Conservation (phyloP, 2,113 vertebrate species). For the Serinus canaria region DNA sequence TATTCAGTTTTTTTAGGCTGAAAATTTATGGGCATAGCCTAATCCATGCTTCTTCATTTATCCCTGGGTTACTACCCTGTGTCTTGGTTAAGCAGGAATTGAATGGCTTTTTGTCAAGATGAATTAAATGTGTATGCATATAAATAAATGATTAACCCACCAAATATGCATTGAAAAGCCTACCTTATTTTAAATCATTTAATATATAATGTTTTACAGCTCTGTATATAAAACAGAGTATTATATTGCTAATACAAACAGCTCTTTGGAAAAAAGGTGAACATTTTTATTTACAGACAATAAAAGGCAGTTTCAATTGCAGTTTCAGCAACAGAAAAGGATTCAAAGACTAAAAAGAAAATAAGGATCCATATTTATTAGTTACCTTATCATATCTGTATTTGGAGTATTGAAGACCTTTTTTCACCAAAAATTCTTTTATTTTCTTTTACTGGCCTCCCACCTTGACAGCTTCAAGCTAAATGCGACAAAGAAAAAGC, state of each 20-base stretch:
- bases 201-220: background rate
- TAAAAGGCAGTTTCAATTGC: background rate
- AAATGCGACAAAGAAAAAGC: background rate
- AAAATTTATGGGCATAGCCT: background rate
- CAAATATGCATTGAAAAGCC: background rate
- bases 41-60: background rate
- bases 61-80: background rate
- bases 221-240: background rate
- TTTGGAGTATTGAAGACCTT: background rate
- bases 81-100: background rate
- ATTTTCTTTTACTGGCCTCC: background rate
- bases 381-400: background rate
- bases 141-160: background rate
- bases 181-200: background rate
- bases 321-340: background rate
- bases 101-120: background rate
- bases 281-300: background rate
- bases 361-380: background rate
- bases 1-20: background rate
- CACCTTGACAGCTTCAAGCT: background rate
- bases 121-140: background rate
- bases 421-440: background rate
- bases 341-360: background rate
- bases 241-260: background rate
- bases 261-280: background rate